Conservation (phyloP, 2,797 vertebrate genomes). For the Sylvia borin region DNA sequence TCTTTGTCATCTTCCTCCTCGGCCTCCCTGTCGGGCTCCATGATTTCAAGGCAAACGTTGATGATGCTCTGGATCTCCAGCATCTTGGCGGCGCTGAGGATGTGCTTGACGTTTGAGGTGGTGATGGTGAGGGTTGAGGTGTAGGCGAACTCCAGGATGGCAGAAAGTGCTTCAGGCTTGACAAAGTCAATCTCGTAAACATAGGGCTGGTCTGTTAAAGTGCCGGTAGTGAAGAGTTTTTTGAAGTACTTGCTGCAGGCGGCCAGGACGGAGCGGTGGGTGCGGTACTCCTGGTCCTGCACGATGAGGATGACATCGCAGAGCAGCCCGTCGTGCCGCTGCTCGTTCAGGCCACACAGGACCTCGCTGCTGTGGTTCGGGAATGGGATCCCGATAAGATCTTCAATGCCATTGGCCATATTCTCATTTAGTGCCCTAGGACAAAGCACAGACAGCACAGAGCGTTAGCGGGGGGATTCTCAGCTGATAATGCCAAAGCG, state of each 20-base stretch:
- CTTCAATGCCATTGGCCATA: conserved; percentile 94
- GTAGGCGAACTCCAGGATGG: conserved; percentile 98
- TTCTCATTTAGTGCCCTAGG: conserved; percentile 79
- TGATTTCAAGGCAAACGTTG: conserved; percentile 96
- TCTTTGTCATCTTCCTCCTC: conserved; percentile 77
- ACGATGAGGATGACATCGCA: conserved; percentile 96
- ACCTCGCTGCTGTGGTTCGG: conserved; percentile 98
- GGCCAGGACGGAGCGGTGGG: conserved; percentile 93
- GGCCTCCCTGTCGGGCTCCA: conserved; percentile 85
- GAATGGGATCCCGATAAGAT: conserved; percentile 98
- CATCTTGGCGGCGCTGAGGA: conserved; percentile 92
- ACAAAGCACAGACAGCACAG: conserved; percentile 13
- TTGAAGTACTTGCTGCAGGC: conserved; percentile 99
- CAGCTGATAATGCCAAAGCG: accelerated
- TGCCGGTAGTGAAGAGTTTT: conserved; percentile 94
- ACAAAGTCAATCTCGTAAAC: conserved; percentile 98
- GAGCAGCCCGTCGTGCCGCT: conserved; percentile 91
- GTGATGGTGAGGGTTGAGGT: conserved; percentile 97
- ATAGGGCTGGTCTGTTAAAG: conserved; percentile 83
- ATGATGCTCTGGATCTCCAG: conserved; percentile 97
- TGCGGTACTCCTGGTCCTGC: conserved; percentile 93
- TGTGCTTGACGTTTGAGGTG: conserved; percentile 91
- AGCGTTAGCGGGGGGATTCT: background rate
- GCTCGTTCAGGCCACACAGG: conserved; percentile 94
- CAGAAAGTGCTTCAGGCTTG: conserved; percentile 92